Evolutionary conservation across 92 coral and sea anemone genomes (phyloP).

Genomic region (Galaxea fascicularis): DNA sequence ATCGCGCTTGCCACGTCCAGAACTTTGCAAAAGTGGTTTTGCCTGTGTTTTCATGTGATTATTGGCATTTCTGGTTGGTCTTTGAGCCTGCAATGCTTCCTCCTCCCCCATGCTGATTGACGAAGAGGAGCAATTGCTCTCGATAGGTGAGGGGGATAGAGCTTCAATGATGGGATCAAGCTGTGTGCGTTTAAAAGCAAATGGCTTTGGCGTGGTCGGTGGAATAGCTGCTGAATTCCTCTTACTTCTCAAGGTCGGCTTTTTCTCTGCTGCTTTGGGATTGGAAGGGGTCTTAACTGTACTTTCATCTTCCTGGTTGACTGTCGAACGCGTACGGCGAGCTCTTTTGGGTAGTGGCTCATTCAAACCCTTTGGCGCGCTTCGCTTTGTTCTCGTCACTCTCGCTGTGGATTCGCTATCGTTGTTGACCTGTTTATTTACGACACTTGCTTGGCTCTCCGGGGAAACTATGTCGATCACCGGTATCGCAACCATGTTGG

Average conservation of each 20-base stretch:
- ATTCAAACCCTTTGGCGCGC: conserved; percentile 59
- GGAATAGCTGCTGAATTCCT: conserved; percentile 65
- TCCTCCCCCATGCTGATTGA: not conserved
- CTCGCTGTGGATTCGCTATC: conserved; percentile 40
- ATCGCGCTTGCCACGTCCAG: conserved; percentile 9
- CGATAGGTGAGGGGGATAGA: conserved; percentile 67
- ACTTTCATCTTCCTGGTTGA: conserved; percentile 11
- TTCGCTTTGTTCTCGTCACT: conserved; percentile 77
- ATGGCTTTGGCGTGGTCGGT: conserved; percentile 85
- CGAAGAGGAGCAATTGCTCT: not conserved
- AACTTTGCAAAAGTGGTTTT: not conserved
- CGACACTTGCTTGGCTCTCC: not conserved
- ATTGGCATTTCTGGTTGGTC: not conserved
- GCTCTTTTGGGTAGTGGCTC: conserved; percentile 79
- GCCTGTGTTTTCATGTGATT: not conserved
- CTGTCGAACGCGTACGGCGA: conserved; percentile 45
- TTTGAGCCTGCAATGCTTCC: not conserved
- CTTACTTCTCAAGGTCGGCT: conserved; percentile 35
- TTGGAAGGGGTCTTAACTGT: conserved; percentile 10
- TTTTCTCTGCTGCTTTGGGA: conserved; percentile 37
- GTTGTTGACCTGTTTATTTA: conserved; percentile 14
- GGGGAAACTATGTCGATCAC: not conserved
- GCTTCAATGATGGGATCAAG: conserved; percentile 89
- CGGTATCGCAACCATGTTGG: not conserved
- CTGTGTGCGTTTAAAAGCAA: conserved; percentile 74